Conservation (phyloP, 1,140 invertebrate genomes). For the Calliopsis andreniformis region DNA sequence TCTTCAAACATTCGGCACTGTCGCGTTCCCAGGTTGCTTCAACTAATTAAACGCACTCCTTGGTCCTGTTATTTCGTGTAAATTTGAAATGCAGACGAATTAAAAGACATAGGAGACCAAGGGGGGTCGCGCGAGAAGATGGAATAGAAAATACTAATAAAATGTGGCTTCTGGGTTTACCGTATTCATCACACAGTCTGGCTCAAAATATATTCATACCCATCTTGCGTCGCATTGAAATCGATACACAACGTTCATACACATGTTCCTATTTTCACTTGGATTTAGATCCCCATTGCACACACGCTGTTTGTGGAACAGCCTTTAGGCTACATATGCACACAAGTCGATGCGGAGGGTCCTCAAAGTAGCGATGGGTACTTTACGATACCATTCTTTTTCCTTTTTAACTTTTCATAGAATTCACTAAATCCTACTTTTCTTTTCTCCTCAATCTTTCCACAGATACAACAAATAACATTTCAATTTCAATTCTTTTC, state of each 20-base stretch:
- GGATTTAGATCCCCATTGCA: constrained; percentile 39
- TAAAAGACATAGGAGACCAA: not conserved
- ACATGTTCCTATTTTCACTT: constrained; percentile 43
- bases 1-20: not conserved
- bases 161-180: not conserved
- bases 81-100: not conserved
- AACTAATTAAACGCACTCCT: not conserved
- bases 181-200: not conserved
- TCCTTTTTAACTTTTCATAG: not conserved
- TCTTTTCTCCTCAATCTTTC: too few relatives aligned
- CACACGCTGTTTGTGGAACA: constrained; percentile 41
- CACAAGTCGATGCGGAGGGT: constrained; percentile 44
- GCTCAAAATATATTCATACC: constrained; percentile 27
- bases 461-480: too few relatives aligned
- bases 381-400: not conserved
- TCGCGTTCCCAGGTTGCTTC: not conserved
- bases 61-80: not conserved
- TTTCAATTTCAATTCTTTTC: too few relatives aligned
- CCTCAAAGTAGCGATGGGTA: constrained; percentile 21
- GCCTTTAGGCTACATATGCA: constrained; percentile 54
- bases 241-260: constrained; percentile 40
- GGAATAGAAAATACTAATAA: not conserved
- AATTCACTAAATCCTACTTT: not conserved
- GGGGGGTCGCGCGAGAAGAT: not conserved
- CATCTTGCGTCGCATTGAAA: not conserved